These are phyloP conservation scores for Champsocephalus gunnari DNA, from an alignment of 2,797 vertebrate genomes.

Conservation along the genomic window DNA sequence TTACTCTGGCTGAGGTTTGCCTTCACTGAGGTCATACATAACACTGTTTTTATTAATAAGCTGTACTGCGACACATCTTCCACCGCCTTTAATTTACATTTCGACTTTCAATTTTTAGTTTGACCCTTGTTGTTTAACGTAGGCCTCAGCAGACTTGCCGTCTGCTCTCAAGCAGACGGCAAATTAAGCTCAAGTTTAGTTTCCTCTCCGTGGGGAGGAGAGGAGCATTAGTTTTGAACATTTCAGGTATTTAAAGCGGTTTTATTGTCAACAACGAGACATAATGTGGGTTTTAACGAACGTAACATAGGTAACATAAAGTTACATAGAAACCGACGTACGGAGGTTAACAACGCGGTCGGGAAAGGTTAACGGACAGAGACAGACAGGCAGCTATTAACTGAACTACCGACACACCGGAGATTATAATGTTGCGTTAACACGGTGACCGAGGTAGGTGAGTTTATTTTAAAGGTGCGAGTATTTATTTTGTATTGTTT, in stretches of 20 bases:
- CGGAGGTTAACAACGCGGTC: background rate
- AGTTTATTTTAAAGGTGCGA: background rate
- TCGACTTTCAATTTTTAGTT: slow-evolving; percentile 13
- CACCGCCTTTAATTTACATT: background rate
- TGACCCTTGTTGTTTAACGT: slow-evolving; percentile 36
- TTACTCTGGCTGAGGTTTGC: background rate
- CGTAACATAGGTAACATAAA: background rate
- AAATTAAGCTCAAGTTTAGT: background rate
- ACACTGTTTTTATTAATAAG: background rate
- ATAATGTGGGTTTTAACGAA: slow-evolving; percentile 3
- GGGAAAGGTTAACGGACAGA: background rate
- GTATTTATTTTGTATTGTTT: background rate
- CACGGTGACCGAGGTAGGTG: background rate
- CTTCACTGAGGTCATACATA: background rate
- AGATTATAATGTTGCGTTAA: background rate
- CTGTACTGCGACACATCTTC: background rate
- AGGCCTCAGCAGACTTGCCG: slow-evolving; percentile 30
- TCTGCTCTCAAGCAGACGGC: no score
- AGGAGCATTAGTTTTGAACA: background rate
- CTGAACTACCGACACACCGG: background rate
- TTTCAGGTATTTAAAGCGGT: background rate
- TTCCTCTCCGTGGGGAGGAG: background rate
- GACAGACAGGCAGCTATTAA: no score
- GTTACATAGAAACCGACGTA: background rate
- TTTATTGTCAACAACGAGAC: background rate